Percentiles rank a stretch among this genome's conserved stretches.
These are phyloP conservation scores for Bufotes viridis DNA, from an alignment of 2,797 vertebrate genomes.

Conservation along the genomic window DNA sequence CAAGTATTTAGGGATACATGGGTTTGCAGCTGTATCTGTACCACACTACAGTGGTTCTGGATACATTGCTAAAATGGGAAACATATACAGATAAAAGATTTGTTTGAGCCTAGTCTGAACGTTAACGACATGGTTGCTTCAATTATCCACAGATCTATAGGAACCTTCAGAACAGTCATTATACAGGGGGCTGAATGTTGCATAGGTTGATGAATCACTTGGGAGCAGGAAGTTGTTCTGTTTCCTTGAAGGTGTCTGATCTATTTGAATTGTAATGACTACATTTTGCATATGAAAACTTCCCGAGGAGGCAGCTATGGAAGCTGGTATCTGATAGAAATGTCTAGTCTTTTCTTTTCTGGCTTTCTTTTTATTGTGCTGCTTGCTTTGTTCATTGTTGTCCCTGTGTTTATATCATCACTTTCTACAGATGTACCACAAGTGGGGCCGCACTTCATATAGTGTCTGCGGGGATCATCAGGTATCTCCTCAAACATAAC, in stretches of 20 bases:
- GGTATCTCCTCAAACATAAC: background rate
- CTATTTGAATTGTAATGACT: background rate
- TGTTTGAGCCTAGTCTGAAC: too few species aligned
- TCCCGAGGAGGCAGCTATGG: background rate
- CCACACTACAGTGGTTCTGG: too few species aligned
- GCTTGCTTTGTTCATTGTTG: background rate
- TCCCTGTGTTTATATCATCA: background rate
- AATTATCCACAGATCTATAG: too few species aligned
- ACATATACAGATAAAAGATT: too few species aligned
- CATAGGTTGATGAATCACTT: too few species aligned
- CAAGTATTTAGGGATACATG: too few species aligned
- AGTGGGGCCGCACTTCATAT: background rate
- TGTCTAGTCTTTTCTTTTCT: background rate
- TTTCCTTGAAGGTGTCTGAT: background rate
- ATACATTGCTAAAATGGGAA: too few species aligned
- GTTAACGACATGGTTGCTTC: too few species aligned
- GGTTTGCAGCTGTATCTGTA: too few species aligned
- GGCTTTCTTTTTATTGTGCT: background rate
- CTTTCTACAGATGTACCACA: background rate
- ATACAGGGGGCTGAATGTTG: background rate
- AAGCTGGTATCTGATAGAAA: background rate
- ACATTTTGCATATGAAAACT: conserved; percentile 13
- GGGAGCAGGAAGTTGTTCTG: background rate
- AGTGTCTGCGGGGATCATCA: background rate
- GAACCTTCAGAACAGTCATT: background rate